Base-by-base conservation (phyloP, 37 sponge, comb jelly and placozoan species). In the Hexactinellida sp. region DNA sequence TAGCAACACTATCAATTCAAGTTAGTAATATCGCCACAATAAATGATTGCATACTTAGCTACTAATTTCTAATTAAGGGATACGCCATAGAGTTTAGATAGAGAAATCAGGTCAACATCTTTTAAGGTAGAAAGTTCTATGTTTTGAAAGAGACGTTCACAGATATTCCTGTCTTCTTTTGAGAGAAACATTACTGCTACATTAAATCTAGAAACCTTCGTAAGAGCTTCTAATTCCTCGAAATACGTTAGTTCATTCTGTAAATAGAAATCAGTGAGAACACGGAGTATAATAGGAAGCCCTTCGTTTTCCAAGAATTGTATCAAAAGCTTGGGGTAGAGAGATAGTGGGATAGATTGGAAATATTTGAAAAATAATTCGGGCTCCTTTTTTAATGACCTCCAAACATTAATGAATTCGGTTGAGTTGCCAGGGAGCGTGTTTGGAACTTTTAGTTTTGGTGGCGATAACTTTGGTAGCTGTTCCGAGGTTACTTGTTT, bases 111-210 rank as follows among this genome's bases (percentile, higher is more conserved):
- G 34, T 63, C 30, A 10, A 23, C 76, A 41, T 41, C 47, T 41
- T 41, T 41, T 41, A 13, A 16, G 5, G 21, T 7, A n/a, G 76
- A 63, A 25, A 32, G 5, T 28, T 63, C 13, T 5, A 63, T 63
- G 3, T 63, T 10, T 23, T 63, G 76, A n/a, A 63, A 63, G 13
- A 63, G 76, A 23, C 3, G 76, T 23, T 63, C 19, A 63, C 76
- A 63, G 28, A 7, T 23, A 25, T 86, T 25, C 83, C 88, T 90
- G 36, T 95, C 92, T 24, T 47, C 85, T 10, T 38, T 91, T 0
- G 92, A 93, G 19, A 95, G 91, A 82, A 97, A 97, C 94, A 97
- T 93, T 54, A 92, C 87, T 24, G 93, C 95, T 83, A 97, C 91
- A 82, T 89, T 89, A 85, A 97, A 97, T 24, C 99, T 55, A 54